Percentiles rank a stretch among this genome's conserved stretches.
Evolutionary conservation across 1,140 invertebrate species (phyloP).

Genomic region (Cyclargus thomasi): DNA sequence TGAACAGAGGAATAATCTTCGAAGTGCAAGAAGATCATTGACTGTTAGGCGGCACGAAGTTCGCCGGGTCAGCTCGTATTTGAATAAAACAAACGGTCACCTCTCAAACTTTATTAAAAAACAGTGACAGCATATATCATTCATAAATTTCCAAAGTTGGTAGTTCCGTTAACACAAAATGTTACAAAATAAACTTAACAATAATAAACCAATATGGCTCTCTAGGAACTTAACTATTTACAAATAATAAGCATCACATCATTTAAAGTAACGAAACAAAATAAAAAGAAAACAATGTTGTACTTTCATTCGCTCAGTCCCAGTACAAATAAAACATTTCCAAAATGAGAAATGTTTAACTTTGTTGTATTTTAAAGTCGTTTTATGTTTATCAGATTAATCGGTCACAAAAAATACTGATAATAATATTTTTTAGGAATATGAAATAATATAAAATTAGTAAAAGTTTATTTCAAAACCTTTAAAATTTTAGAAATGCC

Average conservation of each 20-base stretch:
- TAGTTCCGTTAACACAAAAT: slow-evolving; percentile 30
- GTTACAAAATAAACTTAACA: slow-evolving; percentile 47
- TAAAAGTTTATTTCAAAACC: too few relatives aligned
- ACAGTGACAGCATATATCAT: slow-evolving; percentile 29
- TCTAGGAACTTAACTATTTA: slow-evolving; percentile 49
- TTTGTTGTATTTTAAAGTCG: too few relatives aligned
- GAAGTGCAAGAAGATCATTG: too few relatives aligned
- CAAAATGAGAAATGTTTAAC: too few relatives aligned
- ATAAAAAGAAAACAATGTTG: slow-evolving; percentile 37
- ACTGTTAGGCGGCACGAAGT: too few relatives aligned
- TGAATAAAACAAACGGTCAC: neutral
- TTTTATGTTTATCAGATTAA: too few relatives aligned
- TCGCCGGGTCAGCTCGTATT: too few relatives aligned
- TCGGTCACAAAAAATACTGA: neutral
- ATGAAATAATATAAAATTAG: neutral
- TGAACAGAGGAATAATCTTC: too few relatives aligned
- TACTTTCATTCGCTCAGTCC: slow-evolving; percentile 26
- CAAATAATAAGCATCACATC: slow-evolving; percentile 42
- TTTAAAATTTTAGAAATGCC: too few relatives aligned
- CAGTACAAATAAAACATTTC: slow-evolving; percentile 25
- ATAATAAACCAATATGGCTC: slow-evolving; percentile 42
- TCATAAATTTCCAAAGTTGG: slow-evolving; percentile 27
- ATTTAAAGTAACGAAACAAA: slow-evolving; percentile 34
- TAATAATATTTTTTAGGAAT: neutral
- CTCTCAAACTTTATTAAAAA: slow-evolving; percentile 32